phyloP scores from a whole-genome alignment of 2,888 invertebrate species.

The Strigamia transsilvanica region DNA sequence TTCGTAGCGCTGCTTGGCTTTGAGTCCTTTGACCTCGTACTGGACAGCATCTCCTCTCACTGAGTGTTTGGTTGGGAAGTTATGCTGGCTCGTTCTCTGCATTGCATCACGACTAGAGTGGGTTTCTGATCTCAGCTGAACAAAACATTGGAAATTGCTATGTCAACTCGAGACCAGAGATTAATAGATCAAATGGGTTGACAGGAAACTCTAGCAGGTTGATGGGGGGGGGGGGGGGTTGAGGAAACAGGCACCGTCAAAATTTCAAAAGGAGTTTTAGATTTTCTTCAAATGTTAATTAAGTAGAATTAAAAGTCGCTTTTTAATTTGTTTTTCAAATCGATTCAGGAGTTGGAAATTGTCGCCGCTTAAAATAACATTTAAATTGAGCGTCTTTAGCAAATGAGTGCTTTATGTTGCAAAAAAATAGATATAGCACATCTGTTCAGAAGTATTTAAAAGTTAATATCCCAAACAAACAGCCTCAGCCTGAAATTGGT shows the following conservation, averaged over 20 bases:
- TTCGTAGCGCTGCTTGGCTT: slow-evolving; percentile 61
- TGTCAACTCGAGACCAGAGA: slow-evolving; percentile 35
- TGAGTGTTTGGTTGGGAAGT: slow-evolving; percentile 52
- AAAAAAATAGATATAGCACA: no score
- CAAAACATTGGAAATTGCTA: slow-evolving; percentile 50
- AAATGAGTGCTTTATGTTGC: no score
- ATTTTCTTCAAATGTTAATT: neutral
- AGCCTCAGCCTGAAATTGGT: no score
- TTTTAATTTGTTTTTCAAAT: no score
- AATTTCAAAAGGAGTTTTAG: neutral
- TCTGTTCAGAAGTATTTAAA: no score
- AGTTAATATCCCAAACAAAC: no score
- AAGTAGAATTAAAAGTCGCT: no score
- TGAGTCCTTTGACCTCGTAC: slow-evolving; percentile 60
- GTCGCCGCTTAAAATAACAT: no score
- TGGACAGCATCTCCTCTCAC: slow-evolving; percentile 55
- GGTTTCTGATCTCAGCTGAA: slow-evolving; percentile 50
- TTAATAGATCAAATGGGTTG: slow-evolving; percentile 40
- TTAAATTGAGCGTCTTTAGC: no score
- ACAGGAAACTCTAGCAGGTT: slow-evolving; percentile 46
- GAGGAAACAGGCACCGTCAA: slow-evolving; percentile 5
- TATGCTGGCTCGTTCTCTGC: slow-evolving; percentile 53
- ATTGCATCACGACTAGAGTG: slow-evolving; percentile 52
- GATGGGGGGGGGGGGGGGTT: neutral
- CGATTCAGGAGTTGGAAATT: no score